Conservation (phyloP, 2,888 invertebrate genomes). For the Trichacis sp. region DNA sequence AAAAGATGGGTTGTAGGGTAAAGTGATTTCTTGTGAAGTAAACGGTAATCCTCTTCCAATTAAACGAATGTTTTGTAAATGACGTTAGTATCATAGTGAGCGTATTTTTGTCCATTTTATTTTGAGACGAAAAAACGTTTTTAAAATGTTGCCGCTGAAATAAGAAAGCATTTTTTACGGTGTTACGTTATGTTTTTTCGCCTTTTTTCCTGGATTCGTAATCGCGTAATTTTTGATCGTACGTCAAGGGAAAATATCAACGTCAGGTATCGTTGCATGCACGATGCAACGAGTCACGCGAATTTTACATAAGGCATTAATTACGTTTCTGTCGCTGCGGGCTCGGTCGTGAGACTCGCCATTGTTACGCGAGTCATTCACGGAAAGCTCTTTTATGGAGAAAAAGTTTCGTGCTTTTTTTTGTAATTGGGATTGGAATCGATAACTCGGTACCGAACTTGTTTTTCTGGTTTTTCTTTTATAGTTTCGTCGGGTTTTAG, state of each 20-base stretch:
- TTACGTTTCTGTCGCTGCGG: not conserved
- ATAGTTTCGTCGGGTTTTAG: too few relatives aligned
- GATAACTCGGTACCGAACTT: too few relatives aligned
- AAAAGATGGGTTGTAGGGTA: too few relatives aligned
- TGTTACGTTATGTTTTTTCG: conserved; percentile 13
- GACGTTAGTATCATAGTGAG: too few relatives aligned
- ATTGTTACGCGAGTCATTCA: not conserved
- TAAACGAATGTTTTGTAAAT: too few relatives aligned
- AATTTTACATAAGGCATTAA: conserved; percentile 7
- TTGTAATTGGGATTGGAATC: not conserved
- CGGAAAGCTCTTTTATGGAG: not conserved
- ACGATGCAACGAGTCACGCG: conserved; percentile 4
- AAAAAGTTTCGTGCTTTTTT: not conserved
- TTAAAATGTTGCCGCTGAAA: too few relatives aligned
- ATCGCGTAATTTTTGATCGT: conserved; percentile 8
- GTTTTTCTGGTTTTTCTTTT: too few relatives aligned
- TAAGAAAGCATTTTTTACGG: too few relatives aligned
- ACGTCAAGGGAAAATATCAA: conserved; percentile 1
- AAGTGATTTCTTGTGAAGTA: too few relatives aligned
- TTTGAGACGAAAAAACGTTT: too few relatives aligned
- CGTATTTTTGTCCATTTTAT: too few relatives aligned
- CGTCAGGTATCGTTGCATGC: not conserved
- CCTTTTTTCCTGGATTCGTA: conserved; percentile 23
- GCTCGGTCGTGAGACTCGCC: not conserved
- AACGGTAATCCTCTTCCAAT: too few relatives aligned